These are phyloP conservation scores for Puffinus mauretanicus DNA, from an alignment of 2,113 vertebrate genomes.

Conservation along the genomic window DNA sequence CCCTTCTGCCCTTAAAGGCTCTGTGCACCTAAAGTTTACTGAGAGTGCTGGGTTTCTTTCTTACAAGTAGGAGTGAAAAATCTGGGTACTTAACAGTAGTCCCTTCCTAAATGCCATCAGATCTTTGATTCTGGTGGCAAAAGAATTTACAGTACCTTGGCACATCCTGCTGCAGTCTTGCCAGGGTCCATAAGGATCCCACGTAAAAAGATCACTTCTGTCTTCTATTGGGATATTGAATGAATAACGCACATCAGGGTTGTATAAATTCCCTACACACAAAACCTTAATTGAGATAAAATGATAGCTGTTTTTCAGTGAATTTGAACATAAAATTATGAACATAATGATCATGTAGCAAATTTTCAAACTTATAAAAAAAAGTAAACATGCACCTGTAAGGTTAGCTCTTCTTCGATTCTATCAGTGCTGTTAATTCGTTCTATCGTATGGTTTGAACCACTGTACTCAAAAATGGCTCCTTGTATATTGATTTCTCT, in stretches of 20 bases:
- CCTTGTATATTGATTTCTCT: slow-evolving; percentile 89
- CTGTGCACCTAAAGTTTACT: background rate
- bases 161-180: slow-evolving; percentile 90
- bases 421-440: slow-evolving; percentile 93
- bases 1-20: background rate
- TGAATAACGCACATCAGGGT: slow-evolving; percentile 92
- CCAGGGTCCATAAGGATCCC: slow-evolving; percentile 90
- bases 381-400: slow-evolving; percentile 81
- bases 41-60: background rate
- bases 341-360: background rate
- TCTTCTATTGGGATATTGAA: slow-evolving; percentile 90
- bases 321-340: background rate
- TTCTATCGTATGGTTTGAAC: slow-evolving; percentile 89
- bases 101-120: background rate
- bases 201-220: slow-evolving; percentile 82
- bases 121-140: background rate
- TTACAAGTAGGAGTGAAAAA: background rate
- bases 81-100: background rate
- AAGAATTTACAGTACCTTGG: slow-evolving; percentile 79
- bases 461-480: slow-evolving; percentile 91
- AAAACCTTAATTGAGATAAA: slow-evolving; percentile 83
- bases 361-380: background rate
- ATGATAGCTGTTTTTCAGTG: slow-evolving; percentile 47
- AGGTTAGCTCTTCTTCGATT: slow-evolving; percentile 85
- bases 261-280: slow-evolving; percentile 94